Evolutionary conservation across 2,113 vertebrate species (phyloP).

Genomic region (Dasyprocta punctata): DNA sequence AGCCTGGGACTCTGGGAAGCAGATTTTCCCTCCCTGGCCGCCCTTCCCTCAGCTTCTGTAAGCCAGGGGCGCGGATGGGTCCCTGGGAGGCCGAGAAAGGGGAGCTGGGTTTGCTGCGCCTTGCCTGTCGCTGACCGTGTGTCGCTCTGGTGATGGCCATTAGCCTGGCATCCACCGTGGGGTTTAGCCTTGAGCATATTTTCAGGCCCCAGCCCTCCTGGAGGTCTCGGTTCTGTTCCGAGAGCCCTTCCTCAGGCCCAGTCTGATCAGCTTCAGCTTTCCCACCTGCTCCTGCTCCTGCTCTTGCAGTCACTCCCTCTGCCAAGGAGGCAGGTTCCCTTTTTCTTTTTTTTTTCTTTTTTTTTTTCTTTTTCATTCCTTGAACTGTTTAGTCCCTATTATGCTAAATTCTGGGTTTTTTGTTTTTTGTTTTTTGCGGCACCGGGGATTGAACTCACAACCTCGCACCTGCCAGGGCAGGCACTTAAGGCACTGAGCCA

Average conservation of each 20-base stretch:
- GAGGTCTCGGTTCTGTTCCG: not conserved
- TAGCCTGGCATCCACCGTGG: not conserved
- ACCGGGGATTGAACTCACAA: too few species aligned
- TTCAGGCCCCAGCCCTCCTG: not conserved
- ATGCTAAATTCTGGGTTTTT: not conserved
- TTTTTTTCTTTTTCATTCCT: not conserved
- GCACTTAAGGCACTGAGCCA: too few species aligned
- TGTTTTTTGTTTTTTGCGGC: too few species aligned
- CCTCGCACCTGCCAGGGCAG: too few species aligned
- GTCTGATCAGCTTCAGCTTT: not conserved
- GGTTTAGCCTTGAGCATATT: not conserved
- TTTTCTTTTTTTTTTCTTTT: too few species aligned
- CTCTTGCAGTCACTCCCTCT: too few species aligned
- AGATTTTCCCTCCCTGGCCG: not conserved
- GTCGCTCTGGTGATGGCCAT: not conserved
- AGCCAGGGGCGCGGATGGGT: not conserved
- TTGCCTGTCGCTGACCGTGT: not conserved
- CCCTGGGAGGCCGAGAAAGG: not conserved
- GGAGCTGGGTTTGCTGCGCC: not conserved
- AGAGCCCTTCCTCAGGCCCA: not conserved
- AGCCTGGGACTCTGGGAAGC: not conserved
- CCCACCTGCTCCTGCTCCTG: not conserved
- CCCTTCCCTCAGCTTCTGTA: not conserved
- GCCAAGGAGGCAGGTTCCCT: not conserved
- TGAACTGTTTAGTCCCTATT: not conserved